phyloP scores from a whole-genome alignment of 2,113 vertebrate genomes.

The Semnornis frantzii region DNA sequence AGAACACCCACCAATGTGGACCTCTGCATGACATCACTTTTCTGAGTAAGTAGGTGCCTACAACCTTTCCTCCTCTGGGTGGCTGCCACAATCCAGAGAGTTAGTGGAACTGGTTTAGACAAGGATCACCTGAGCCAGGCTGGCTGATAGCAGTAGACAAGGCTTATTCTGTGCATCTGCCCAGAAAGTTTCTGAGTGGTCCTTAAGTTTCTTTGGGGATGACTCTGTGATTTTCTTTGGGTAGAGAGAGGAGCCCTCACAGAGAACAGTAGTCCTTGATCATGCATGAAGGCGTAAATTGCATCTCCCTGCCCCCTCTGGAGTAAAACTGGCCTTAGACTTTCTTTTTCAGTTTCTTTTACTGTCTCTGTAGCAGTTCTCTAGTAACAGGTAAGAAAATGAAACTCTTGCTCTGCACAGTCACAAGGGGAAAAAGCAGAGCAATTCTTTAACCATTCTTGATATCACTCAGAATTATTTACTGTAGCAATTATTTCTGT shows the following conservation, averaged over 20 bases:
- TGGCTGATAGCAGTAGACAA: background rate
- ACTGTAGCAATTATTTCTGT: slow-evolving; percentile 14
- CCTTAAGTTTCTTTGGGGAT: background rate
- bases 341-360: background rate
- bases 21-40: background rate
- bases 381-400: background rate
- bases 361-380: background rate
- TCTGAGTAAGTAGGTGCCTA: background rate
- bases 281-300: background rate
- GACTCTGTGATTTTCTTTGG: background rate
- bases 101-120: background rate
- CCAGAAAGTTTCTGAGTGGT: background rate
- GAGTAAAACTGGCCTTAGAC: background rate
- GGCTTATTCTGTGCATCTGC: background rate
- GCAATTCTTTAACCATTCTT: background rate
- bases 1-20: background rate
- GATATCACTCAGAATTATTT: slow-evolving; percentile 2
- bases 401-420: background rate
- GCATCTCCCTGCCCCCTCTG: background rate
- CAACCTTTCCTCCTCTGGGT: background rate
- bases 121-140: background rate
- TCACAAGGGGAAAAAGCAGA: background rate
- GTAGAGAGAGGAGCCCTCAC: background rate
- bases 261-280: background rate
- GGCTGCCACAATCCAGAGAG: background rate